Evolutionary conservation across 2,888 invertebrate genomes (phyloP), one percentile per base, ranked within the genome.

Genomic region (Clepsis dumicolana): DNA sequence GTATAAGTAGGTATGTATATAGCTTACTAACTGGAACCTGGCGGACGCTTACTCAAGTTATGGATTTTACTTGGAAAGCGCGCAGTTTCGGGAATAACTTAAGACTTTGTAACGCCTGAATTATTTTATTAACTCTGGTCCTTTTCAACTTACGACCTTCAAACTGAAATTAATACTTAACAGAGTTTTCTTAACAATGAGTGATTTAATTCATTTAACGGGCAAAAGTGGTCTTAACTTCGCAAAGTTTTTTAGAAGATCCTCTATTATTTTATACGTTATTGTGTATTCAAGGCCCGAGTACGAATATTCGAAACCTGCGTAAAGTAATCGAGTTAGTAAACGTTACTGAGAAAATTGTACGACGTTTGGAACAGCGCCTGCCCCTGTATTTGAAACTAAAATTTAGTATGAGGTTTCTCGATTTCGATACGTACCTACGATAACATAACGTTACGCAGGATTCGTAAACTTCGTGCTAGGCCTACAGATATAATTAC

Each of bases 71-170:
- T 63, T 53, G 14, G 35, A 50, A 29, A 29, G 25, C 27, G 38
- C 44, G 10, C 64, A 56, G 16, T 64, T 64, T 64, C 27, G 38
- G 12, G 56, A 64, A 56, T 56, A 54, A 64, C 63, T 63, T 64
- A 54, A 54, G 41, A 41, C 54, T 54, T 64, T 41, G 41, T 29
- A 25, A 41, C 44, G 24, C 32, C 44, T 24, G 16, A 64, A 56
- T 64, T 8, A 48, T 64, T 56, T 64, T 56, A 44, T 32, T 14
- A 52, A 62, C 16, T 52, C 25, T n/a, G 48, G 12, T 16, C 35
- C 62, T 52, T 16, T 29, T 54, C 54, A 54, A 50, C 21, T 61
- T 44, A n/a, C 25, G 14, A 48, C 32, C 29, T 24, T 32, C 1
- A 48, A 48, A 61, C 14, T 50, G 21, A 32, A 62, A 35, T 24